Evolutionary conservation across 2,113 vertebrate genomes (phyloP), one percentile per base, ranked within the genome.

Genomic region (Spilogale gracilis): DNA sequence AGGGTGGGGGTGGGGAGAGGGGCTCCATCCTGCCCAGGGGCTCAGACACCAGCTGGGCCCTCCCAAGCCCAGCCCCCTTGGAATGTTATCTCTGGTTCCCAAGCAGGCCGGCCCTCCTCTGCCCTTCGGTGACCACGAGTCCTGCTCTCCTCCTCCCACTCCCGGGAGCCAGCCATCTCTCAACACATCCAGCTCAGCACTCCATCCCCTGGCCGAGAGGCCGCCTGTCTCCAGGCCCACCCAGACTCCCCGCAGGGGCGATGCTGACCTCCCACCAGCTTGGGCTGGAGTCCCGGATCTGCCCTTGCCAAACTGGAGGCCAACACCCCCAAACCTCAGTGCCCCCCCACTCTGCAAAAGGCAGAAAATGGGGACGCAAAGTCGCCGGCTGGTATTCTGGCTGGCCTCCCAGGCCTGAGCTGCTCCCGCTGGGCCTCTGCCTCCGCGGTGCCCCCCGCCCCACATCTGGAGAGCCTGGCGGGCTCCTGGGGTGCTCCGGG

Each of bases 41-140:
- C 16, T 0, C 9, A 30, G 60, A 50, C 27, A 61, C 43, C 43
- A 18, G 32, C 71, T 32, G n/a, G 14, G 30, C n/a, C 20, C 9
- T 18, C 18, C 17, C 0, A 10, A 1, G 23, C 78, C 6, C 13
- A 21, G 50, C 38, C 48, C 48, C 43, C 23, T 1, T 32, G 83
- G 56, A 76, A 80, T n/a, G 83, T 9, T 23, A 1, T 0, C 9
- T 48, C 43, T 10, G n/a, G 58, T 23, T 86, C n/a, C 80, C 82
- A 63, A 48, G 38, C 1, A 0, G 32, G 23, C 25, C 76, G 61
- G 81, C 65, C 74, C 30, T 63, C 83, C 95, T 58, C 94, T 17
- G 58, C n/a, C 38, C 25, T 48, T 13, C 5, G 60, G 32, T 18
- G 5, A 0, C n/a, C 38, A 5, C 23, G 0, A 0, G 12, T 25